Evolutionary conservation across 2,888 invertebrate genomes (phyloP).

Genomic region (Ennomos quercinarius): DNA sequence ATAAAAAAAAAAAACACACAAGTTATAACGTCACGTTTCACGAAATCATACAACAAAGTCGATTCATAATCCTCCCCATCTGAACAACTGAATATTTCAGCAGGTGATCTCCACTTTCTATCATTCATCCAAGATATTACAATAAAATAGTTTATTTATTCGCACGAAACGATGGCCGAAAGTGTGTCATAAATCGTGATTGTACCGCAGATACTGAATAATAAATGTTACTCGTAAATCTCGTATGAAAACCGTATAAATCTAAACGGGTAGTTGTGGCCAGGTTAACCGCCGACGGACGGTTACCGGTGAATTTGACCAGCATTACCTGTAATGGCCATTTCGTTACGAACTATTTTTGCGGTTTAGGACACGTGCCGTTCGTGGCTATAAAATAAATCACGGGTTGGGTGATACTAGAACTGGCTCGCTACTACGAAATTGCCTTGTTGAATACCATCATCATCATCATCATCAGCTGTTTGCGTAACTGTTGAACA

Average conservation of each 20-base stretch:
- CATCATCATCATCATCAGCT: too few species aligned
- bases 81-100: constrained; percentile 25
- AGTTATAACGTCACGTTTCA: not conserved
- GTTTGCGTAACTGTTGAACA: too few species aligned
- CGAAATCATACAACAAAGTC: constrained; percentile 6
- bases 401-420: not conserved
- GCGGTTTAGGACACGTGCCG: constrained; percentile 13
- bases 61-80: constrained; percentile 5
- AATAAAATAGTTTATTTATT: constrained; percentile 67
- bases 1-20: too few species aligned
- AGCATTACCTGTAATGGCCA: constrained; percentile 28
- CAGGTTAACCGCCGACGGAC: constrained; percentile 60
- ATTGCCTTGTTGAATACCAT: too few species aligned
- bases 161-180: constrained; percentile 67
- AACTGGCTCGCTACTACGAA: not conserved
- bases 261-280: constrained; percentile 69
- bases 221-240: constrained; percentile 81
- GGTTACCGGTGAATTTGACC: constrained; percentile 30
- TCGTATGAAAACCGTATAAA: constrained; percentile 81
- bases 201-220: constrained; percentile 79
- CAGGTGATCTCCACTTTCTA: constrained; percentile 23
- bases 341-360: constrained; percentile 16
- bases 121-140: constrained; percentile 43
- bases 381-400: constrained; percentile 4
- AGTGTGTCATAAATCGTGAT: constrained; percentile 80